phyloP scores from a whole-genome alignment of 2,797 vertebrate species.

The Ceyx erithaca region DNA sequence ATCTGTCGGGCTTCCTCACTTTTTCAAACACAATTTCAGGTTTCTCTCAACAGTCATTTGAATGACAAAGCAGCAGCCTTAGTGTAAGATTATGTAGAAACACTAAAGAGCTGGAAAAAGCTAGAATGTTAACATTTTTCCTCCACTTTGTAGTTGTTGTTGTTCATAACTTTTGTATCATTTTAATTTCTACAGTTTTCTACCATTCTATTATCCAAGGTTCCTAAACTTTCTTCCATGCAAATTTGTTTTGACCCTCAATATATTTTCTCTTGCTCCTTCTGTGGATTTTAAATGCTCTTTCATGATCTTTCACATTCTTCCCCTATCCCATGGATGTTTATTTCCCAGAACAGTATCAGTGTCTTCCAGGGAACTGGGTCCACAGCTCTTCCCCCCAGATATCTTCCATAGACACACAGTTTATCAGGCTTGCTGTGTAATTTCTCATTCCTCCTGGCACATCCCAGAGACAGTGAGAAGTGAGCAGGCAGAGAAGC shows the following conservation, averaged over 20 bases:
- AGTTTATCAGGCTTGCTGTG: not conserved
- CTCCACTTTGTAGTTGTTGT: not conserved
- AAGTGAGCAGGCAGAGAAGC: not conserved
- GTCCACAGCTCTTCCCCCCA: not conserved
- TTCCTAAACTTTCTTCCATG: not conserved
- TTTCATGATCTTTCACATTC: conserved; percentile 28
- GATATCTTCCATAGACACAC: not conserved
- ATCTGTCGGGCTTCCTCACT: not conserved
- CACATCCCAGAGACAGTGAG: not conserved
- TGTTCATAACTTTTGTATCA: not conserved
- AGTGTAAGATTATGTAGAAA: not conserved
- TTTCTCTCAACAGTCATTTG: not conserved
- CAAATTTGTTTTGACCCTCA: not conserved
- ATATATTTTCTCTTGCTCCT: conserved; percentile 5
- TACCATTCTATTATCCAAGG: not conserved
- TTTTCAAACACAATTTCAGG: not conserved
- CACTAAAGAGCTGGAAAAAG: not conserved
- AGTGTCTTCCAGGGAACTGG: not conserved
- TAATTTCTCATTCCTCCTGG: conserved; percentile 22
- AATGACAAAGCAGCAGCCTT: not conserved
- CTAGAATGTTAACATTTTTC: not conserved
- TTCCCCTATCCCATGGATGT: not conserved
- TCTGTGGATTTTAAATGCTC: conserved; percentile 3
- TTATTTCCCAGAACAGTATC: conserved; percentile 39
- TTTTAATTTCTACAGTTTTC: not conserved